Percentiles rank a stretch among this genome's conserved stretches.
phyloP scores from a whole-genome alignment of 2,888 invertebrate species.

The Neuroscelio doddi region DNA sequence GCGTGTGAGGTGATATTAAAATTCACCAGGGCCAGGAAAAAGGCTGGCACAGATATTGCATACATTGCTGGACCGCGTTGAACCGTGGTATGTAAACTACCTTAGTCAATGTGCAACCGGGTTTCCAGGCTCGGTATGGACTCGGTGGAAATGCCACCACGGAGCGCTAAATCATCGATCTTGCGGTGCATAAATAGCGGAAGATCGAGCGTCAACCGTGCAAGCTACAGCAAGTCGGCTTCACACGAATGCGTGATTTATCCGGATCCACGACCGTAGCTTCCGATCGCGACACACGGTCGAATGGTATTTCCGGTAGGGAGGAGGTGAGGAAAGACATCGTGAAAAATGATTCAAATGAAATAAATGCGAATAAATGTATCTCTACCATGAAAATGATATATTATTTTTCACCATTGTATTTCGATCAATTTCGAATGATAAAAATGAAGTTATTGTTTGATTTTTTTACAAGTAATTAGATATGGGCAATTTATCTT shows the following conservation, averaged over 20 bases:
- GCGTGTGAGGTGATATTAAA: too few relatives aligned
- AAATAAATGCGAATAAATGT: slow-evolving; percentile 28
- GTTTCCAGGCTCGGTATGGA: slow-evolving; percentile 18
- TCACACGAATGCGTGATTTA: slow-evolving; percentile 35
- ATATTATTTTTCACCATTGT: slow-evolving; percentile 10
- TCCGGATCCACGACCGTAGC: slow-evolving; percentile 18
- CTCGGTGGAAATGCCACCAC: slow-evolving; percentile 27
- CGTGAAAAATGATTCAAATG: slow-evolving; percentile 28
- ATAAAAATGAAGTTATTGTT: slow-evolving; percentile 14
- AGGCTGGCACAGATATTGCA: slow-evolving; percentile 28
- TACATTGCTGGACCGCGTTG: slow-evolving; percentile 18
- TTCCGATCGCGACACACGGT: slow-evolving; percentile 25
- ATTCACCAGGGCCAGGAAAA: too few relatives aligned
- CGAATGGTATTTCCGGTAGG: slow-evolving; percentile 18
- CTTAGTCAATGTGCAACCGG: slow-evolving; percentile 24
- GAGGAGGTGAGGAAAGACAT: slow-evolving; percentile 13
- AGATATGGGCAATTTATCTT: too few relatives aligned
- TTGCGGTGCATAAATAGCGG: slow-evolving; percentile 50
- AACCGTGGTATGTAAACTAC: slow-evolving; percentile 25
- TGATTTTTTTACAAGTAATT: too few relatives aligned
- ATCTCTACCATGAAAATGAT: slow-evolving; percentile 12
- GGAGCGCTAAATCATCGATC: slow-evolving; percentile 50
- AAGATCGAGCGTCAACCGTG: slow-evolving; percentile 45
- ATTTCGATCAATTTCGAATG: slow-evolving; percentile 11
- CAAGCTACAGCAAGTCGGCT: slow-evolving; percentile 24